These are phyloP conservation scores for Equus przewalskii DNA, from an alignment of 2,113 vertebrate genomes.

Conservation along the genomic window DNA sequence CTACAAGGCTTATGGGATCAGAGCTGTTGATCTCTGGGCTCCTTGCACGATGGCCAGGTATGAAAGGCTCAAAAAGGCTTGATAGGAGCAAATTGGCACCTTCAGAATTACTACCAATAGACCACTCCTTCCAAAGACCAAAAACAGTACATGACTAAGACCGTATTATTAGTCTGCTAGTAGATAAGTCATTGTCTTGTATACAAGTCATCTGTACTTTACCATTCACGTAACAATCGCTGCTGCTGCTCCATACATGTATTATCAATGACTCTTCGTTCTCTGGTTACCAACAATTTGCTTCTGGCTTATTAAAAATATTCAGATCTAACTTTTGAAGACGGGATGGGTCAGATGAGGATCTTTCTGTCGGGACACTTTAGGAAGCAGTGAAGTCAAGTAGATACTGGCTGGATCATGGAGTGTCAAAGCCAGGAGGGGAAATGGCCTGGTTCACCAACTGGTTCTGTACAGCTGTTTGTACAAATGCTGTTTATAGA, in stretches of 20 bases:
- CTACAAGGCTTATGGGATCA: background rate
- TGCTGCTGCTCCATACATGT: background rate
- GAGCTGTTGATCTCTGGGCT: constrained; percentile 51
- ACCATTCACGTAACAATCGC: fast-evolving
- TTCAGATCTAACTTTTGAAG: background rate
- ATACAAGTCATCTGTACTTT: background rate
- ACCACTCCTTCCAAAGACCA: background rate
- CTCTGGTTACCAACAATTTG: background rate
- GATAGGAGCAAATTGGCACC: background rate
- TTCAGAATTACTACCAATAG: background rate
- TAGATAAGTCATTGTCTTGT: background rate
- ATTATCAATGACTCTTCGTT: background rate
- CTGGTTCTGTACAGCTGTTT: background rate
- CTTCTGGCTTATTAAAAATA: background rate
- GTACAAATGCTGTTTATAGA: background rate
- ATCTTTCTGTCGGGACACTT: background rate
- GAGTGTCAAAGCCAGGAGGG: background rate
- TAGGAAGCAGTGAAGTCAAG: background rate
- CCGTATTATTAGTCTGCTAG: background rate
- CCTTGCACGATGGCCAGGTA: background rate
- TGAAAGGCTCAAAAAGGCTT: background rate
- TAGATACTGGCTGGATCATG: background rate
- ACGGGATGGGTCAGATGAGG: background rate
- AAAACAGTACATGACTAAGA: background rate
- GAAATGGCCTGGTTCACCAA: background rate